These are phyloP conservation scores for Pelagia noctiluca DNA, from an alignment of 30 jellyfish, hydroid and myxozoan species.

Conservation along the genomic window DNA sequence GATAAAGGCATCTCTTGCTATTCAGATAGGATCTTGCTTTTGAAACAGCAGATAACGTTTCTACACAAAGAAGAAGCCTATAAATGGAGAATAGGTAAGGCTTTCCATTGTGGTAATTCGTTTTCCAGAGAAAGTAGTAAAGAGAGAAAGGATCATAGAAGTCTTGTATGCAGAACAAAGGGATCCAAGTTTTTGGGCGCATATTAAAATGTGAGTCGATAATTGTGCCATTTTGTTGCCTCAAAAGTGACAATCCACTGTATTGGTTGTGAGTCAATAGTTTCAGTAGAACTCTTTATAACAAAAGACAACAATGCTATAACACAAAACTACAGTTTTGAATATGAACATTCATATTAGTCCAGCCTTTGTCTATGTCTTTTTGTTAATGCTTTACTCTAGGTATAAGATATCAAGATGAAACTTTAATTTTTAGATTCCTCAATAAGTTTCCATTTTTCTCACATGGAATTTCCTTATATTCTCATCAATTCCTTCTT, in stretches of 20 bases:
- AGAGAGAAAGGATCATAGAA: slow-evolving; percentile 32
- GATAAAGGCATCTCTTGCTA: slow-evolving; percentile 14
- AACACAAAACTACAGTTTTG: slow-evolving; percentile 40
- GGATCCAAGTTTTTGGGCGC: slow-evolving; percentile 25
- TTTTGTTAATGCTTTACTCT: not conserved
- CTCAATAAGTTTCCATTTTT: slow-evolving; percentile 14
- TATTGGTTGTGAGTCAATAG: slow-evolving; percentile 39
- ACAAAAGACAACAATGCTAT: slow-evolving; percentile 43
- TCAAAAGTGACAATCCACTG: slow-evolving; percentile 42
- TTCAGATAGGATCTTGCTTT: slow-evolving; percentile 37
- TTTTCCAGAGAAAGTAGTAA: slow-evolving; percentile 50
- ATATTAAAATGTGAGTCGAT: slow-evolving; percentile 1
- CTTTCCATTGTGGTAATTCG: slow-evolving; percentile 37
- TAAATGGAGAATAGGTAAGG: slow-evolving; percentile 27
- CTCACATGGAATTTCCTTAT: not conserved
- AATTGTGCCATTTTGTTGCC: slow-evolving; percentile 32
- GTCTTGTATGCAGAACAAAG: slow-evolving; percentile 47
- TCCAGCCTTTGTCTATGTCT: not conserved
- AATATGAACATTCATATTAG: not conserved
- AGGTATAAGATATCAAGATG: slow-evolving; percentile 1
- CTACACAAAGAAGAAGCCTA: slow-evolving; percentile 31
- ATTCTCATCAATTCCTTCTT: slow-evolving; percentile 35
- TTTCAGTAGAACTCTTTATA: slow-evolving; percentile 33
- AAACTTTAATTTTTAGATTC: slow-evolving; percentile 19
- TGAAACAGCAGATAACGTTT: slow-evolving; percentile 12